phyloP scores from a whole-genome alignment of 2,888 invertebrate genomes.

The Lycia hirtaria region DNA sequence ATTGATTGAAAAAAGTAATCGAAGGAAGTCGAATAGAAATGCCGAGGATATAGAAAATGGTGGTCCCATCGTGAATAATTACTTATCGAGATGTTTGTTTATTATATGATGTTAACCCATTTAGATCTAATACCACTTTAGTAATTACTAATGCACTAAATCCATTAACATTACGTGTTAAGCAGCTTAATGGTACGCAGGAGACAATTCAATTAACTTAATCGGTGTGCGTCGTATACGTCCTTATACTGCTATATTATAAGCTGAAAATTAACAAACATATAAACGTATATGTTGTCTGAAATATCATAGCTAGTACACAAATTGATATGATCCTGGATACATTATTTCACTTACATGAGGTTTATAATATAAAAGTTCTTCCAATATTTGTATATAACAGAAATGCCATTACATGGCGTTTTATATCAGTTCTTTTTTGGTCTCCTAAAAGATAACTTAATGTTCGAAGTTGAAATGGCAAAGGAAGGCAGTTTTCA shows the following conservation, averaged over 20 bases:
- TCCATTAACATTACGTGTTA: constrained; percentile 17
- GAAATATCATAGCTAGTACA: not conserved
- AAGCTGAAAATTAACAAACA: not conserved
- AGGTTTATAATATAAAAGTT: not conserved
- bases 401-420: not conserved
- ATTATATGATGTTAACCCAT: not conserved
- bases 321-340: too few species aligned
- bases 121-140: constrained; percentile 10
- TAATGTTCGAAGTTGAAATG: constrained; percentile 5
- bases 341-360: too few species aligned
- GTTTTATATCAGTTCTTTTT: constrained; percentile 4
- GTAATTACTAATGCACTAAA: constrained; percentile 12
- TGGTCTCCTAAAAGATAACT: constrained; percentile 2
- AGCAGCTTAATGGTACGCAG: constrained; percentile 13
- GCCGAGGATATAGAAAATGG: not conserved
- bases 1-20: too few species aligned
- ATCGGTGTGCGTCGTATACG: not conserved
- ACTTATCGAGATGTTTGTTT: not conserved
- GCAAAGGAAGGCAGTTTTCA: constrained; percentile 5
- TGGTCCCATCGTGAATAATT: not conserved
- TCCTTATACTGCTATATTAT: not conserved
- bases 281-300: not conserved
- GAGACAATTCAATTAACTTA: constrained; percentile 23
- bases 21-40: too few species aligned
- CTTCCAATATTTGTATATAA: not conserved